Conservation (phyloP, 2,888 invertebrate genomes). For the Colostygia pectinataria region DNA sequence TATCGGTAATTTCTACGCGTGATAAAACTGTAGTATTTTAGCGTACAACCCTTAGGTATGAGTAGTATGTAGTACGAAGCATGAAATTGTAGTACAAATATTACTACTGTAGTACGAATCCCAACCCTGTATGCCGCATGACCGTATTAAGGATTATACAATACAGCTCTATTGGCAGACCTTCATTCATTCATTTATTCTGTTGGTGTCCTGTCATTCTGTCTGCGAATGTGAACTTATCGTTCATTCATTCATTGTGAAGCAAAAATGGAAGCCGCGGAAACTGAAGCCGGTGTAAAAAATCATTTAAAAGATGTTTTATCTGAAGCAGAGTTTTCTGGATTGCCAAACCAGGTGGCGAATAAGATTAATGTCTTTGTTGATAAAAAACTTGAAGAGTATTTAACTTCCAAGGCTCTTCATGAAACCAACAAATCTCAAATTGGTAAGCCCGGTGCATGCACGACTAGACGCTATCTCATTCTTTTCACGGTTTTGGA, state of each 20-base stretch:
- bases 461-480: conserved; percentile 41
- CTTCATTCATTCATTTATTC: background rate
- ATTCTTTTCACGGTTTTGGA: too few species aligned
- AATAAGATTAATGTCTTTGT: conserved; percentile 84
- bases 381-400: conserved; percentile 86
- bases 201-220: background rate
- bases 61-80: too few species aligned
- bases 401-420: conserved; percentile 88
- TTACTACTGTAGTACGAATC: too few species aligned
- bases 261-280: conserved; percentile 73
- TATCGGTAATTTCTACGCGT: too few species aligned
- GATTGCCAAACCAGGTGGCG: conserved; percentile 57
- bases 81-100: too few species aligned
- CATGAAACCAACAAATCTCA: conserved; percentile 86
- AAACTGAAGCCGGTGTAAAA: conserved; percentile 69
- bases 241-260: conserved; percentile 18
- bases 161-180: too few species aligned
- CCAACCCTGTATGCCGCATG: too few species aligned
- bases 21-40: too few species aligned
- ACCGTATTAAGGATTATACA: too few species aligned
- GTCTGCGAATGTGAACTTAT: background rate
- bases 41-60: too few species aligned
- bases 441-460: conserved; percentile 79
- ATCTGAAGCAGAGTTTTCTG: conserved; percentile 65
- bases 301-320: conserved; percentile 74